phyloP scores from a whole-genome alignment of 2,113 vertebrate species.

The Anolis sagrei region DNA sequence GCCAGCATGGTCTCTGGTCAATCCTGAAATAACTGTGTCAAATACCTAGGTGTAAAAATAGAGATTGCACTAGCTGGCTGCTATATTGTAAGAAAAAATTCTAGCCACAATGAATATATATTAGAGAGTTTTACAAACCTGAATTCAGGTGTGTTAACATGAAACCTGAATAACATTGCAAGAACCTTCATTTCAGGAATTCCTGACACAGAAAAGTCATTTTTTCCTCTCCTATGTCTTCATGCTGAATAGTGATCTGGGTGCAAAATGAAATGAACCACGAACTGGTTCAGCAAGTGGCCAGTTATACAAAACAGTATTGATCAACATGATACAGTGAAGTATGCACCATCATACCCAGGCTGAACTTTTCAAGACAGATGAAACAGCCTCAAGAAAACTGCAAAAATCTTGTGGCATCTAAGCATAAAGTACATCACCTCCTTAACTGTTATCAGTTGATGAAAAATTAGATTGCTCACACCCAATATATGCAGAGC shows the following conservation, averaged over 20 bases:
- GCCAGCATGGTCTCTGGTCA: too few species aligned
- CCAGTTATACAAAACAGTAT: background rate
- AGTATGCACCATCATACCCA: background rate
- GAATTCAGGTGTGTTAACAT: too few species aligned
- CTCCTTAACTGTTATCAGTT: background rate
- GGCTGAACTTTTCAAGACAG: background rate
- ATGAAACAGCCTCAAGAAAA: background rate
- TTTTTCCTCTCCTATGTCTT: background rate
- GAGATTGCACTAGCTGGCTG: too few species aligned
- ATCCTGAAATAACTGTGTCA: too few species aligned
- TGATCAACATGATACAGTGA: background rate
- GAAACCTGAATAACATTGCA: background rate
- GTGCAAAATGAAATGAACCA: background rate
- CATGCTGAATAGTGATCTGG: background rate
- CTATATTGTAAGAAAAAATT: too few species aligned
- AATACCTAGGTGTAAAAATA: too few species aligned
- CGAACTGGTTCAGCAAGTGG: background rate
- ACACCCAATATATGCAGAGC: background rate
- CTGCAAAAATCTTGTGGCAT: background rate
- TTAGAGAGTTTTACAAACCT: too few species aligned
- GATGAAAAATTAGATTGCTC: conserved; percentile 22
- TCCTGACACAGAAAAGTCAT: background rate
- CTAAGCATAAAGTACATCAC: background rate
- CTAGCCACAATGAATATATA: too few species aligned
- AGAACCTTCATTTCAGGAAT: background rate